Evolutionary conservation across 2,888 invertebrate genomes (phyloP).

Genomic region (Chrysotoxum bicinctum): DNA sequence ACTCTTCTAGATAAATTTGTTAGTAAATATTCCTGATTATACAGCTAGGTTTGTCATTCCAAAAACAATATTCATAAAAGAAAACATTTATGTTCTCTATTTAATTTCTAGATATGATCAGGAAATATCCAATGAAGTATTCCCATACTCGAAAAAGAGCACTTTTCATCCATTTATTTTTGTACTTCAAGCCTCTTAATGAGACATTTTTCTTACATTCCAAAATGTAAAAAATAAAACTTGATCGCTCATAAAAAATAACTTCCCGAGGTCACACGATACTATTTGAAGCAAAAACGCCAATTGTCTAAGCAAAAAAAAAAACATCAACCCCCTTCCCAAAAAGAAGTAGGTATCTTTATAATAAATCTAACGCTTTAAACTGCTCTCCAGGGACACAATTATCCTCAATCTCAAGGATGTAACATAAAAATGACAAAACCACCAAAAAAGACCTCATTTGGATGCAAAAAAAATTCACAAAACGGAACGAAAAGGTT

Average conservation of each 20-base stretch:
- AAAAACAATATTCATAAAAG: slow-evolving; percentile 25
- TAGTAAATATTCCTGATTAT: background rate
- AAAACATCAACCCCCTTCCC: background rate
- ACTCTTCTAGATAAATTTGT: background rate
- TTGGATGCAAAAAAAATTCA: slow-evolving; percentile 64
- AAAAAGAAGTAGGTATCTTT: slow-evolving; percentile 52
- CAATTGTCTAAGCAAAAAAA: slow-evolving; percentile 26
- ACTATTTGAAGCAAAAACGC: slow-evolving; percentile 23
- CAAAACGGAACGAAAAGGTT: slow-evolving; percentile 42
- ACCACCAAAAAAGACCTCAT: slow-evolving; percentile 66
- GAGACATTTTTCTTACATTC: slow-evolving; percentile 22
- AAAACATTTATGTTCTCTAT: slow-evolving; percentile 21
- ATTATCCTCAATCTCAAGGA: slow-evolving; percentile 70
- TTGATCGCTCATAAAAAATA: slow-evolving; percentile 31
- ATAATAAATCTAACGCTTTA: slow-evolving; percentile 59
- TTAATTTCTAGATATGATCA: slow-evolving; percentile 21
- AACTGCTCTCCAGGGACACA: slow-evolving; percentile 63
- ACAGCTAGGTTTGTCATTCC: background rate
- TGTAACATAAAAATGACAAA: slow-evolving; percentile 67
- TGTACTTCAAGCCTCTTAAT: slow-evolving; percentile 9
- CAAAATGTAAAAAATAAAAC: slow-evolving; percentile 1
- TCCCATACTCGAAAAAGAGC: background rate
- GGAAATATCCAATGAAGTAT: slow-evolving; percentile 2
- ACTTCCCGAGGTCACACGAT: slow-evolving; percentile 27
- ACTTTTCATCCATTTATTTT: background rate